Conservation (phyloP, 2,888 invertebrate genomes). For the Erynnis tages region DNA sequence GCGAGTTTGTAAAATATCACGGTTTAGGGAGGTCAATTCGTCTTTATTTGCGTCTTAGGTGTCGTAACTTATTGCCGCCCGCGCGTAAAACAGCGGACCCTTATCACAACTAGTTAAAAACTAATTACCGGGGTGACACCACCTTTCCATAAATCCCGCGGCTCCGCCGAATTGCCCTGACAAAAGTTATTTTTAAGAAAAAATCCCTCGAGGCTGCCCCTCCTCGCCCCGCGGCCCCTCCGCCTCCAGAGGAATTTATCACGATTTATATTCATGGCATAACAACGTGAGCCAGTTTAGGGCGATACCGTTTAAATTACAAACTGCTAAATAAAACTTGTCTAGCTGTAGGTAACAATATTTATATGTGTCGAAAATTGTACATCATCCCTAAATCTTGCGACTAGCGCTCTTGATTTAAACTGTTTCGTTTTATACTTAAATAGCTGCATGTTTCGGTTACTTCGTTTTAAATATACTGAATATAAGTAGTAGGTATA, state of each 20-base stretch:
- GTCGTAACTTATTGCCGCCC: slow-evolving; percentile 64
- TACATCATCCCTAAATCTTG: slow-evolving; percentile 4
- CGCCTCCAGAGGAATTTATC: slow-evolving; percentile 77
- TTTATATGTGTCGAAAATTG: slow-evolving; percentile 16
- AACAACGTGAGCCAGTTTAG: slow-evolving; percentile 78
- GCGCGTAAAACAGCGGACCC: slow-evolving; percentile 72
- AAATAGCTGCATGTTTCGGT: background rate
- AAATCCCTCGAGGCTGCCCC: slow-evolving; percentile 74
- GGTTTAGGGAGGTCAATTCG: slow-evolving; percentile 46
- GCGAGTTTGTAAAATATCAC: slow-evolving; percentile 26
- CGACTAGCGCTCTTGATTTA: background rate
- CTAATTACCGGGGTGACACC: slow-evolving; percentile 81
- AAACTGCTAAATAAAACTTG: slow-evolving; percentile 62
- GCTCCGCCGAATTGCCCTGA: slow-evolving; percentile 78
- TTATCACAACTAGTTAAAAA: slow-evolving; percentile 82
- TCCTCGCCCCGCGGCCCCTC: slow-evolving; percentile 44
- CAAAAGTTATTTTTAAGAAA: slow-evolving; percentile 82
- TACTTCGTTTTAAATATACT: no score
- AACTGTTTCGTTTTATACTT: background rate
- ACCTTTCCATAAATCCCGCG: slow-evolving; percentile 77
- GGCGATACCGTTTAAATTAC: slow-evolving; percentile 72
- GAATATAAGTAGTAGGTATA: no score
- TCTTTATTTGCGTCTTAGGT: slow-evolving; percentile 45
- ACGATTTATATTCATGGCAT: slow-evolving; percentile 83
- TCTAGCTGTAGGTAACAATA: slow-evolving; percentile 11